These are phyloP conservation scores for Leptinotarsa rubiginosa DNA, from an alignment of 2,888 invertebrate species.

Conservation along the genomic window DNA sequence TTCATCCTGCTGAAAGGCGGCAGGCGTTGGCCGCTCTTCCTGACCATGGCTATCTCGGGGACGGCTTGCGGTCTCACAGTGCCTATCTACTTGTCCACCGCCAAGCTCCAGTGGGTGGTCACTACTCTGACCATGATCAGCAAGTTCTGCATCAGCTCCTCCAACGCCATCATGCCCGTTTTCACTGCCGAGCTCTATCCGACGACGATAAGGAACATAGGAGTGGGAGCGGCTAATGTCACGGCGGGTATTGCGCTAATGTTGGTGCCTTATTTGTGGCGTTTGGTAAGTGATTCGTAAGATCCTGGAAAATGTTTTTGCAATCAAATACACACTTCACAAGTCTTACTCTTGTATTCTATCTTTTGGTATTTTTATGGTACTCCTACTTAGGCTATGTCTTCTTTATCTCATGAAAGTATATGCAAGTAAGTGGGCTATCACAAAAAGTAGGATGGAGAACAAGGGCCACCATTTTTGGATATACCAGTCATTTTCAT, in stretches of 20 bases:
- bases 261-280: conserved; percentile 82
- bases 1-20: conserved; percentile 81
- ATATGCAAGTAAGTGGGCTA: no score
- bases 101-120: conserved; percentile 75
- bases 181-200: conserved; percentile 85
- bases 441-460: no score
- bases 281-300: conserved; percentile 71
- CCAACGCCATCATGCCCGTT: conserved; percentile 83
- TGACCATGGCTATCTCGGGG: conserved; percentile 77
- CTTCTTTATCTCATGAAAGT: no score
- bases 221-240: conserved; percentile 81
- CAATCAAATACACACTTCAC: no score
- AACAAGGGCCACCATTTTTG: no score
- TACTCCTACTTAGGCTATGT: no score
- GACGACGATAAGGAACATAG: conserved; percentile 82
- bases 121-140: conserved; percentile 83
- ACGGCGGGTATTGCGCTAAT: conserved; percentile 82
- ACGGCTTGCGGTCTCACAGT: conserved; percentile 74
- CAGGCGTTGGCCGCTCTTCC: conserved; percentile 77
- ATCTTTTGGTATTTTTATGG: no score
- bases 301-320: no score
- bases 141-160: conserved; percentile 82
- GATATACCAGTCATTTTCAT: no score
- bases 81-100: conserved; percentile 68
- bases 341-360: no score